Conservation (phyloP, 2,888 invertebrate species). For the Rotaria sp. region DNA sequence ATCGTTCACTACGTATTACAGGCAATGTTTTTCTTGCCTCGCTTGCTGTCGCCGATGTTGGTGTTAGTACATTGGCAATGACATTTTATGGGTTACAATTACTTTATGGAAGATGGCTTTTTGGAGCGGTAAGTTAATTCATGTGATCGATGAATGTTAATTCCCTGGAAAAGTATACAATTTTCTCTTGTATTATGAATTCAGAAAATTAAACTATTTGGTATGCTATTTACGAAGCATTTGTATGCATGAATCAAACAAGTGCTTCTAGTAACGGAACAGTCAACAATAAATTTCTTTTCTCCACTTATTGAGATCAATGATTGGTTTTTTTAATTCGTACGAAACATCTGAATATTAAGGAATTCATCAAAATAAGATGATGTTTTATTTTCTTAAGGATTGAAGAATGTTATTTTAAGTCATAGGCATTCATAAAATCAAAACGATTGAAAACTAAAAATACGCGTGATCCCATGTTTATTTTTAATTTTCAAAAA, state of each 20-base stretch:
- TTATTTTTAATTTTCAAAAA: too few species aligned
- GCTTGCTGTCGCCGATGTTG: constrained; percentile 81
- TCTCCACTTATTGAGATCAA: too few species aligned
- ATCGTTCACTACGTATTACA: constrained; percentile 2
- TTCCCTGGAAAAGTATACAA: not conserved
- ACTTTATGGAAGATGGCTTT: constrained; percentile 67
- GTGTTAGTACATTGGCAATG: constrained; percentile 65
- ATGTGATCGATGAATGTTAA: too few species aligned
- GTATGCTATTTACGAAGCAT: not conserved
- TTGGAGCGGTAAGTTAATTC: not conserved
- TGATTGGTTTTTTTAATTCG: too few species aligned
- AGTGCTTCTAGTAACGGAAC: not conserved
- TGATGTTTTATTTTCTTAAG: too few species aligned
- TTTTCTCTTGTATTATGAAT: not conserved
- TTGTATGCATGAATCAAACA: not conserved
- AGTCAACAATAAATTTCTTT: not conserved
- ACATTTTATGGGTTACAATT: constrained; percentile 52
- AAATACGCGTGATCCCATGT: too few species aligned
- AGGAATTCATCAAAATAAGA: too few species aligned
- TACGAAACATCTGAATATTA: too few species aligned
- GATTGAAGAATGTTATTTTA: too few species aligned
- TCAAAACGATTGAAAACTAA: too few species aligned
- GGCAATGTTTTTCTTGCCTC: constrained; percentile 86
- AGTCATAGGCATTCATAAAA: too few species aligned
- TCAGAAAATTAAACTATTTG: too few species aligned